Evolutionary conservation across 2,888 invertebrate species (phyloP).

Genomic region (Yponomeuta cagnagella): DNA sequence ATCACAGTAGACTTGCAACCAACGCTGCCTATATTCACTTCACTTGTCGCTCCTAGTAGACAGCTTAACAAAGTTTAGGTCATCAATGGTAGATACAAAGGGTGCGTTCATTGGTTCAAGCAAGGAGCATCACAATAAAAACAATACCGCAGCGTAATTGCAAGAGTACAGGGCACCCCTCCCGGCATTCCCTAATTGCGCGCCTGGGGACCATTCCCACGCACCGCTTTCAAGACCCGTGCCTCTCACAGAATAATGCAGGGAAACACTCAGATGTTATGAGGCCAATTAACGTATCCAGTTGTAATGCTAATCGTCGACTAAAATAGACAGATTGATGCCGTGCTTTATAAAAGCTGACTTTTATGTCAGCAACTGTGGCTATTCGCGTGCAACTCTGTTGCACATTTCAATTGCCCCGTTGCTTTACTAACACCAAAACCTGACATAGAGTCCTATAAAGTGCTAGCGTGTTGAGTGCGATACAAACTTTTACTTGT

Average conservation of each 20-base stretch:
- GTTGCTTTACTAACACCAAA: conserved; percentile 3
- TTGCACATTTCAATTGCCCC: conserved; percentile 1
- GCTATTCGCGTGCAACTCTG: background rate
- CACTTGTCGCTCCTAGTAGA: background rate
- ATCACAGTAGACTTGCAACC: no score
- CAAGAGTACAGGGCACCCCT: conserved; percentile 39
- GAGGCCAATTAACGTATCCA: background rate
- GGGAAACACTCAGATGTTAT: background rate
- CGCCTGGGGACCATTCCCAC: conserved; percentile 61
- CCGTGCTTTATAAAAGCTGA: background rate
- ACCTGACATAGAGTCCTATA: conserved; percentile 7
- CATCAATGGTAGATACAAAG: background rate
- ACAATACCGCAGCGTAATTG: conserved; percentile 55
- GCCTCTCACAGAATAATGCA: conserved; percentile 21
- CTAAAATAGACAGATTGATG: background rate
- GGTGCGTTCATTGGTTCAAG: background rate
- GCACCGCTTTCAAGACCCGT: conserved; percentile 40
- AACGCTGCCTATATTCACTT: background rate
- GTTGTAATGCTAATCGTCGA: background rate
- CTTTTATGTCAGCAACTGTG: background rate
- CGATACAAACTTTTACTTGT: conserved; percentile 4
- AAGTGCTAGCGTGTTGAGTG: background rate
- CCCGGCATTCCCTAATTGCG: conserved; percentile 66
- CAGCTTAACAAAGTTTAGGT: background rate
- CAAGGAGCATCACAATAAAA: conserved; percentile 45